These are phyloP conservation scores for Orgyia antiqua DNA, from an alignment of 2,888 invertebrate genomes.

Conservation along the genomic window DNA sequence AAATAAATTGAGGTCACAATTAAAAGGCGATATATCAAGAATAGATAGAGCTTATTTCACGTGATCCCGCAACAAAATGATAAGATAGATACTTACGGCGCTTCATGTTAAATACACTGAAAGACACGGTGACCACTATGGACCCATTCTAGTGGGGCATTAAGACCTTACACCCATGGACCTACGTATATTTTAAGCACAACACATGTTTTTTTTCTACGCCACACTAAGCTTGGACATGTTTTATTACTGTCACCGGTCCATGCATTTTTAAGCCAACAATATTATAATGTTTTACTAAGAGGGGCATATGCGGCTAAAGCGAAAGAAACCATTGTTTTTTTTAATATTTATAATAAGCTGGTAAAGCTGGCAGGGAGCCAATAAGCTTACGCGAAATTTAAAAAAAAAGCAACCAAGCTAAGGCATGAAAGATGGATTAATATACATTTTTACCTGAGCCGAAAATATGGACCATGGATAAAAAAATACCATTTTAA, in stretches of 20 bases:
- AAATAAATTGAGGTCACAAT: slow-evolving; percentile 46
- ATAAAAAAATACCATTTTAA: not conserved
- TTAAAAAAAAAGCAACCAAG: slow-evolving; percentile 5
- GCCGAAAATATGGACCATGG: not conserved
- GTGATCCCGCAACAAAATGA: slow-evolving; percentile 67
- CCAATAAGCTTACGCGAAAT: slow-evolving; percentile 11
- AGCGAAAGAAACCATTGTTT: slow-evolving; percentile 4
- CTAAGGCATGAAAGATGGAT: slow-evolving; percentile 4
- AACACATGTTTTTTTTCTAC: slow-evolving; percentile 58
- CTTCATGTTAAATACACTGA: slow-evolving; percentile 44
- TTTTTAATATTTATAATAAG: slow-evolving; percentile 12
- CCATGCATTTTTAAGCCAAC: slow-evolving; percentile 64
- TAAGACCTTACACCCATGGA: slow-evolving; percentile 52
- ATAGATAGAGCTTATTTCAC: slow-evolving; percentile 48
- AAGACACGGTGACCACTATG: slow-evolving; percentile 46
- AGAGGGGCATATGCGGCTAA: slow-evolving; percentile 24
- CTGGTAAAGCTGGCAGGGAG: slow-evolving; percentile 4
- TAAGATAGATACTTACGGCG: slow-evolving; percentile 61
- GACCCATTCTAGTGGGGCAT: slow-evolving; percentile 46
- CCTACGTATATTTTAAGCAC: slow-evolving; percentile 46
- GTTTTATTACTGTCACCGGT: slow-evolving; percentile 54
- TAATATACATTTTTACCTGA: slow-evolving; percentile 4
- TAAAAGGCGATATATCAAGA: slow-evolving; percentile 51
- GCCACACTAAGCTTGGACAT: slow-evolving; percentile 53
- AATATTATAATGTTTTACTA: slow-evolving; percentile 26